Evolutionary conservation across 2,113 vertebrate species (phyloP).

Genomic region (Aspiorhynchus laticeps): DNA sequence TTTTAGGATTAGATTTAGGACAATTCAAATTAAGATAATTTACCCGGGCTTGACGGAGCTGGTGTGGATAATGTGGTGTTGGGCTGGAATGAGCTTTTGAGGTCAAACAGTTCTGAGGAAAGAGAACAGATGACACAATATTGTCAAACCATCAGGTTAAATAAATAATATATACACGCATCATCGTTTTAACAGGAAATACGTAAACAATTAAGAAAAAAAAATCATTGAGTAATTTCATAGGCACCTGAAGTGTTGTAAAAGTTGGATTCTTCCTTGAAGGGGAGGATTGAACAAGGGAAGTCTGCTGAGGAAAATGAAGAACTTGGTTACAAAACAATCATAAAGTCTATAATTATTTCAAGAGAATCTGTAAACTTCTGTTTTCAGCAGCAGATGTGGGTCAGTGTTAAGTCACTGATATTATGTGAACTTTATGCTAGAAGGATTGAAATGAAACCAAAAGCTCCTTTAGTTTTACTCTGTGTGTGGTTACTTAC

Average conservation of each 20-base stretch:
- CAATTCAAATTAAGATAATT: background rate
- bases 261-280: constrained; percentile 66
- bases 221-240: background rate
- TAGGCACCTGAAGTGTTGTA: constrained; percentile 69
- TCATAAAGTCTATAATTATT: background rate
- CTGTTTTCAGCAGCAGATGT: background rate
- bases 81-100: constrained; percentile 55
- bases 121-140: background rate
- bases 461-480: background rate
- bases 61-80: constrained; percentile 62
- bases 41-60: constrained; percentile 70
- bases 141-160: background rate
- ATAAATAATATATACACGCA: background rate
- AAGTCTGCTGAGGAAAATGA: constrained; percentile 62
- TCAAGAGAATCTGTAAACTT: background rate
- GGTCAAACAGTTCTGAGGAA: constrained; percentile 69
- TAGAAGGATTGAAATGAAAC: background rate
- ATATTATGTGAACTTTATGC: background rate
- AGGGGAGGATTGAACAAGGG: constrained; percentile 67
- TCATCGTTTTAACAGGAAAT: background rate
- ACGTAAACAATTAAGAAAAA: background rate
- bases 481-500: constrained; percentile 46
- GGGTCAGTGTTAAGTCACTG: background rate
- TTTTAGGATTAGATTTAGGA: background rate
- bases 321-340: background rate